These are phyloP conservation scores for Pseudocheirus occidentalis DNA, from an alignment of 2,797 vertebrate species.

Conservation along the genomic window DNA sequence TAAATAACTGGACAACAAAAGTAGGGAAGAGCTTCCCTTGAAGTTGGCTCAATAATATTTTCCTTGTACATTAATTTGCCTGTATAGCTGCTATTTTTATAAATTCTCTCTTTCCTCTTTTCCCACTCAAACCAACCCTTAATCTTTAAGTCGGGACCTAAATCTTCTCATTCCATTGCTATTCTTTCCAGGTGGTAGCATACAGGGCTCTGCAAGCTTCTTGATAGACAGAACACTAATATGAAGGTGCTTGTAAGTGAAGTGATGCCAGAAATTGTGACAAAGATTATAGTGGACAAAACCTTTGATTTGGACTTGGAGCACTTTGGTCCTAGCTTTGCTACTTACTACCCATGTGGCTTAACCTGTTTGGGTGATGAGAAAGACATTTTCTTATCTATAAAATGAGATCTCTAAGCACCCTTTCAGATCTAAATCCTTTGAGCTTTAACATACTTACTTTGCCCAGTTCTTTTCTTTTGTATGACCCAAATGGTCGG, in stretches of 20 bases:
- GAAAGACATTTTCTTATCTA: not conserved
- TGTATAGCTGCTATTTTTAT: not conserved
- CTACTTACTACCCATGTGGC: not conserved
- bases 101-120: not conserved
- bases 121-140: not conserved
- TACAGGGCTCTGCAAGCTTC: not conserved
- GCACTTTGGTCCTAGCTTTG: not conserved
- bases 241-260: not conserved
- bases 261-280: not conserved
- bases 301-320: not conserved
- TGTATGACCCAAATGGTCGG: slow-evolving; percentile 89
- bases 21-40: not conserved
- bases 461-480: slow-evolving; percentile 94
- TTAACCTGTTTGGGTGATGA: not conserved
- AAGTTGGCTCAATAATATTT: not conserved
- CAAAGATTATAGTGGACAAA: not conserved
- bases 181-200: not conserved
- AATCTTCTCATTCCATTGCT: not conserved
- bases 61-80: not conserved
- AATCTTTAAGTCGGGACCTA: not conserved
- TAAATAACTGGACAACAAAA: not conserved
- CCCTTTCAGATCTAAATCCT: not conserved
- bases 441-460: slow-evolving; percentile 79
- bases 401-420: not conserved
- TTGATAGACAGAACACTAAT: not conserved